Conservation (phyloP, 2,797 vertebrate species). For the Lepus oiostolus region DNA sequence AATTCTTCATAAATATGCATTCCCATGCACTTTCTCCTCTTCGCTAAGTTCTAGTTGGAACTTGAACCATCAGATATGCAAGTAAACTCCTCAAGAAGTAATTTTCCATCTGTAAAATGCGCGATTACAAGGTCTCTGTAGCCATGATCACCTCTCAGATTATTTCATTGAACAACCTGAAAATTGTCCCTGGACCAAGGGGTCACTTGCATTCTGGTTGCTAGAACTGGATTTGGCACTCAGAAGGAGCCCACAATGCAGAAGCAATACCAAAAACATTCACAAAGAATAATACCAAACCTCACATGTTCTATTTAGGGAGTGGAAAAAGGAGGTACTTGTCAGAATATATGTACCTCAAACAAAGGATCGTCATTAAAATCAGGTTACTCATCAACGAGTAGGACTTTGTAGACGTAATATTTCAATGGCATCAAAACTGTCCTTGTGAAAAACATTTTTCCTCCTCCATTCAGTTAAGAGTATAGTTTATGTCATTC, state of each 20-base stretch:
- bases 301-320: not conserved
- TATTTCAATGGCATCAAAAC: slow-evolving; percentile 79
- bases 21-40: not conserved
- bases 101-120: slow-evolving; percentile 8
- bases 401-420: slow-evolving; percentile 75
- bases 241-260: not conserved
- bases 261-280: slow-evolving; percentile 49
- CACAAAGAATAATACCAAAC: slow-evolving; percentile 7
- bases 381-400: slow-evolving; percentile 82
- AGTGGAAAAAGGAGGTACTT: slow-evolving; percentile 7
- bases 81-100: not conserved
- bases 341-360: slow-evolving; percentile 54
- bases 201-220: not conserved
- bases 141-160: not conserved
- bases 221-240: not conserved
- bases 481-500: slow-evolving; percentile 72
- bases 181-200: not conserved
- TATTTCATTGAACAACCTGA: not conserved
- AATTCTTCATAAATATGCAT: not conserved
- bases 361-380: slow-evolving; percentile 76
- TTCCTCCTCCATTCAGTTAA: slow-evolving; percentile 71
- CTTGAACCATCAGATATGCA: not conserved
- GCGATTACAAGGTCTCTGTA: not conserved
- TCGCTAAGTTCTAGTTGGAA: slow-evolving; percentile 10
- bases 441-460: slow-evolving; percentile 73